phyloP scores from a whole-genome alignment of 2,113 vertebrate genomes.

The Poicephalus gulielmi region DNA sequence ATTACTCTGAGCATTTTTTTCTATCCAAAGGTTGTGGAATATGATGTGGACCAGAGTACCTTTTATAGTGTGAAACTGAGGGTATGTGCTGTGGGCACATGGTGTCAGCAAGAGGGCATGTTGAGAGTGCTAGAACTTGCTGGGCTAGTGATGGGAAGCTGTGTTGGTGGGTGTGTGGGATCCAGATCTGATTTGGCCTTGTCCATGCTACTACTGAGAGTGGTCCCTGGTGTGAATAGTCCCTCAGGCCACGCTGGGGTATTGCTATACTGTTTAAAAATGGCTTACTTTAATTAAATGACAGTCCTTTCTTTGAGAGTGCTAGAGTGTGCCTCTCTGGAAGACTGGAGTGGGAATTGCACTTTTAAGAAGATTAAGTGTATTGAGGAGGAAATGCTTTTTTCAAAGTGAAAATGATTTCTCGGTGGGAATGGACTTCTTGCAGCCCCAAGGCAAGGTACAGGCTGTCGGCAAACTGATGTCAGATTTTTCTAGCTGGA shows the following conservation, averaged over 20 bases:
- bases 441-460: not conserved
- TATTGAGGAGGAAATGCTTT: not conserved
- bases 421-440: not conserved
- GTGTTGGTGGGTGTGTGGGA: not conserved
- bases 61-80: not conserved
- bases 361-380: not conserved
- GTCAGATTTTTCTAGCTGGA: not conserved
- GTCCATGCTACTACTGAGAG: not conserved
- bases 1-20: not conserved
- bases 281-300: not conserved
- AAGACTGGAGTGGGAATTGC: not conserved
- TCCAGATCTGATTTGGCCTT: not conserved
- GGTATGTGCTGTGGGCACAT: not conserved
- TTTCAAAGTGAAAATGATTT: not conserved
- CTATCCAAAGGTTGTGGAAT: not conserved
- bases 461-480: not conserved
- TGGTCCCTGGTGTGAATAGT: not conserved
- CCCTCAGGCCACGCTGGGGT: too few species aligned
- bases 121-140: not conserved
- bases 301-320: not conserved
- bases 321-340: not conserved
- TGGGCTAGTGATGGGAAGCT: not conserved
- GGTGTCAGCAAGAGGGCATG: fast-evolving
- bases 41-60: not conserved
- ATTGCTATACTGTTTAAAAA: not conserved